Evolutionary conservation across 2,888 invertebrate species (phyloP), one percentile per base, ranked within the genome.

Genomic region (Eupithecia inturbata): DNA sequence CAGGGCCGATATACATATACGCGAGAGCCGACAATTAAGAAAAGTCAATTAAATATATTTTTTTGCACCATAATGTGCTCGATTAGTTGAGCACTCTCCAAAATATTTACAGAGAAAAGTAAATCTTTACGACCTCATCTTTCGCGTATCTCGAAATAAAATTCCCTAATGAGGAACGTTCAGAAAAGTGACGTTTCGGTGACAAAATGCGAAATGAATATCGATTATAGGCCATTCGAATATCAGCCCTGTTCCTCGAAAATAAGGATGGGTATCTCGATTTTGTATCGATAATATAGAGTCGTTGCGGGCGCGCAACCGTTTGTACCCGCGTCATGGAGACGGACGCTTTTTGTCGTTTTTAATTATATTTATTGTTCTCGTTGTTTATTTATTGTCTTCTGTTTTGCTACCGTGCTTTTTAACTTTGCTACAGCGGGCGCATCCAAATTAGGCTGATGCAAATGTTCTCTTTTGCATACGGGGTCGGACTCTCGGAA

Each of bases 311-410:
- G 85, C 87, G 89, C 89, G 88, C 89, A 88, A 84, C 91, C 87
- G 90, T 89, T 90, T 88, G 90, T 91, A 89, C 89, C 90, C 85
- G 88, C 92, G 90, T 90, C 91, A 88, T 90, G 90, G 85, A 89
- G 91, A 91, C 91, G 91, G 89, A 89, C 90, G 90, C 90, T 92
- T 92, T 92, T 94, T 92, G 91, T 92, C 90, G 90, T 90, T 90
- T 91, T 93, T 93, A 93, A 93, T 93, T 93, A 93, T 92, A 93
- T 93, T 93, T 93, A 93, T 93, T 92, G 93, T 93, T 92, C 89
- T 91, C 89, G 87, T 92, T 92, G 92, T 92, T 92, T 93, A 91
- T 93, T 93, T 92, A 91, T 92, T 91, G 91, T 91, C 91, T 91
- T 90, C 84, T 88, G 87, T 90, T 90, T 90, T 89, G 87, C 93